These are phyloP conservation scores for Equus przewalskii DNA, from an alignment of 2,113 vertebrate species.

Conservation along the genomic window DNA sequence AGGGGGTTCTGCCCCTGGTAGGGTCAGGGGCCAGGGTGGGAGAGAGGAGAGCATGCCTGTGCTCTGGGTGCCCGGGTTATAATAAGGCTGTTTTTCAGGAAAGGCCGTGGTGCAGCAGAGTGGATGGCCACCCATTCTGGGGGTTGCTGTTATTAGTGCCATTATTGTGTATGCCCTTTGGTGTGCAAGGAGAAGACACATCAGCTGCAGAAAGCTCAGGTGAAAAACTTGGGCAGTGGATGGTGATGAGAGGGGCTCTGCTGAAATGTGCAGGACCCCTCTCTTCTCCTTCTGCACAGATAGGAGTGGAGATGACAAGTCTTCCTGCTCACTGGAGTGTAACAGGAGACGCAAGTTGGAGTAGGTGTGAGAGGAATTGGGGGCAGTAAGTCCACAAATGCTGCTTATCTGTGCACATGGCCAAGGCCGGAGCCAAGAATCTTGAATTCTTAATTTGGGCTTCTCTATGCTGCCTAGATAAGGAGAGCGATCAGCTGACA, in stretches of 20 bases:
- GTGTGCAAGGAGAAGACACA: rapidly evolving
- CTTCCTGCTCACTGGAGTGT: not conserved
- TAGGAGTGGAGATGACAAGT: not conserved
- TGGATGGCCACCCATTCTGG: rapidly evolving
- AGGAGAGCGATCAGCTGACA: too few species aligned
- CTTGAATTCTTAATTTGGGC: too few species aligned
- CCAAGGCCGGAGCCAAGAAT: too few species aligned
- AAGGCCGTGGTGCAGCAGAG: rapidly evolving
- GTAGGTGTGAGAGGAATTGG: not conserved
- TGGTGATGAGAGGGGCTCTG: too few species aligned
- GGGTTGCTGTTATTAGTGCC: rapidly evolving
- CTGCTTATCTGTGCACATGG: too few species aligned
- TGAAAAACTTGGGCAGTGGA: not conserved
- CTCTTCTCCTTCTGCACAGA: rapidly evolving
- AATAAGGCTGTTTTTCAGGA: not conserved
- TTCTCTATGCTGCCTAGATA: too few species aligned
- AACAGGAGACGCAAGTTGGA: rapidly evolving
- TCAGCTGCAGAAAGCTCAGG: not conserved
- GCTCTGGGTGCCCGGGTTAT: rapidly evolving
- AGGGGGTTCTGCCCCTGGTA: too few species aligned
- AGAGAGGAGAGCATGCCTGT: too few species aligned
- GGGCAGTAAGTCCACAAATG: not conserved
- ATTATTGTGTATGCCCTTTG: rapidly evolving
- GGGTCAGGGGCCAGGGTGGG: too few species aligned
- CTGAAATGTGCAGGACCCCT: rapidly evolving